Evolutionary conservation across 2,888 invertebrate genomes (phyloP), one percentile per base, ranked within the genome.

Genomic region (Seira ritae): DNA sequence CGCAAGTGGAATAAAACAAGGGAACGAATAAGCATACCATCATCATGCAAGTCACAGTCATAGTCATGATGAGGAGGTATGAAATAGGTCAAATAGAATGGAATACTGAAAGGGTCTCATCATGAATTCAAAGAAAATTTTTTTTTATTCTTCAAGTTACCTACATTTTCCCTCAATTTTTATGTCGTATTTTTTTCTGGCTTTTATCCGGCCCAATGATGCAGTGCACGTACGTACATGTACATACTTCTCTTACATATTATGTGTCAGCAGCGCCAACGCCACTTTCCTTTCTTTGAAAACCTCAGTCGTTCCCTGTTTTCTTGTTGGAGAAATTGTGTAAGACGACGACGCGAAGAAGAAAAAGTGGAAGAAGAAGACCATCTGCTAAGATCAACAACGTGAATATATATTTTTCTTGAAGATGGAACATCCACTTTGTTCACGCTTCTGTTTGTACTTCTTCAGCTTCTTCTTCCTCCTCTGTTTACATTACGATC

Each of bases 221-320:
- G 55, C 55, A 55, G 55, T 55, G 55, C 55, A 55, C 55, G 55
- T 55, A 31, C 31, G 31, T 31, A n/a, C n/a, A n/a, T n/a, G n/a
- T n/a, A n/a, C n/a, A n/a, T n/a, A 42, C 12, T 42, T 42, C 42
- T 55, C 55, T 17, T n/a, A 55, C 55, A 55, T 55, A 55, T 55
- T 55, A 55, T 55, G 55, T 55, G 55, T 55, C 55, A 55, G 55
- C 55, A 55, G 55, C 55, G 55, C 55, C 55, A 55, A 55, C 55
- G 12, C 55, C 17, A 55, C n/a, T 55, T 55, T 55, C 12, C 55
- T 17, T 55, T 31, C 8, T 31, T 8, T 31, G 8, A 31, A 31
- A n/a, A 55, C 17, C 17, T 55, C 55, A 55, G 55, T 8, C 55
- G 12, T 3, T 55, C 12, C 55, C 55, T 17, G 55, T 55, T 55